Base-by-base conservation (phyloP, 64 coral and sea anemone species). In the Stylophora pistillata region DNA sequence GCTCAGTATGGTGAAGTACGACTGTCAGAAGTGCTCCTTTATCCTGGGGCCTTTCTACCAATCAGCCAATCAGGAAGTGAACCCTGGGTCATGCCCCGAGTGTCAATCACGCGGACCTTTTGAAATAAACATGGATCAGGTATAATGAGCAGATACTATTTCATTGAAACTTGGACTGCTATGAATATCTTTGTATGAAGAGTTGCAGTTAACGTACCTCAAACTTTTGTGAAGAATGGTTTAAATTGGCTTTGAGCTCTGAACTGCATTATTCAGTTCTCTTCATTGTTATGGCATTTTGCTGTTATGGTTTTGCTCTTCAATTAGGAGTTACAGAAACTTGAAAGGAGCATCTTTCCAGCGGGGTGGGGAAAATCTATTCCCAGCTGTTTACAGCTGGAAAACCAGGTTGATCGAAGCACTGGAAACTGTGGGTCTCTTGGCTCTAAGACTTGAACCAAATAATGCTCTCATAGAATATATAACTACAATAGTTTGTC, bases 61-160 rank as follows among this genome's bases (percentile, higher is more conserved):
- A 57, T 91, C 79, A 55, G 82, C 95, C 58, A 92, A 98, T 89
- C 95, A 98, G 41, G 95, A 98, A 13, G 85, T 98, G 23, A 98
- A 98, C 28, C 95, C 95, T 23, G 95, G 95, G 3, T 94, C 95
- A 10, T 98, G 96, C 33, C 96, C 96, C 12, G 96, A 98, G 59
- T 98, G 96, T 79, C 96, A 98, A 53, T 98, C 96, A 20, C 90
- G 96, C 28, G 96, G 96, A 56, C 96, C 96, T 17, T 98, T 98
- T 90, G 96, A 98, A 79, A 90, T 98, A 18, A 98, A 98, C 74
- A 89, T 98, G 64, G 96, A 98, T 56, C 96, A 98, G 88, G 96
- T 95, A 31, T 63, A 65, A 13, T 75, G 21, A 5, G 25, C 0
- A 10, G 14, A 14, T 18, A 5, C 13, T 23, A 18, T 16, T 64